These are phyloP conservation scores for Zoanthus sociatus DNA, from an alignment of 92 coral and sea anemone genomes.

Conservation along the genomic window DNA sequence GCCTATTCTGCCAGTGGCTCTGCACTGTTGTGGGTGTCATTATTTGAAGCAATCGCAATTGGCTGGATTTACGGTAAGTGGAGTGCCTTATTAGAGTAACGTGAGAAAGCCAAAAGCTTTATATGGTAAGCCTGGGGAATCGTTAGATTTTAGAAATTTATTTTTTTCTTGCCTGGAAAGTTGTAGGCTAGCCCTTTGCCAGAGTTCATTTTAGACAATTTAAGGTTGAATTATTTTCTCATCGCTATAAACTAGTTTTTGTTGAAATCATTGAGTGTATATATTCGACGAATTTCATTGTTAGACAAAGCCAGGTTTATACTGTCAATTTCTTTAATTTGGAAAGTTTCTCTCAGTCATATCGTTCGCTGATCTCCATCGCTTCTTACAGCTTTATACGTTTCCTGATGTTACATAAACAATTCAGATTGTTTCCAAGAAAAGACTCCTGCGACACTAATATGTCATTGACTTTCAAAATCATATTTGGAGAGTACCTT, in stretches of 20 bases:
- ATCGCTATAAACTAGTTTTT: not conserved
- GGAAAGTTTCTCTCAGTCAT: not conserved
- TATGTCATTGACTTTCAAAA: too few relatives aligned
- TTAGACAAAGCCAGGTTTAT: not conserved
- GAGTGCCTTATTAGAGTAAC: not conserved
- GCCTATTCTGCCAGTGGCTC: conserved; percentile 88
- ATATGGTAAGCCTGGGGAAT: too few relatives aligned
- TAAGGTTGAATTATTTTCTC: not conserved
- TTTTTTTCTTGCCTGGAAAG: too few relatives aligned
- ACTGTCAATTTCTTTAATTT: not conserved
- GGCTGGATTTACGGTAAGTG: conserved; percentile 91
- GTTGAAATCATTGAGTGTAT: not conserved
- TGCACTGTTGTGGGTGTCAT: conserved; percentile 77
- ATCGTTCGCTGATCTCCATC: not conserved
- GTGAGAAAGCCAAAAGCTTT: too few relatives aligned
- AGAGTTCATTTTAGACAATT: not conserved
- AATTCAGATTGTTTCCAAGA: not conserved
- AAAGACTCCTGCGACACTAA: too few relatives aligned
- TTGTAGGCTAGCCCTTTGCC: too few relatives aligned
- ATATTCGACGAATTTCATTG: not conserved
- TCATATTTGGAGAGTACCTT: too few relatives aligned
- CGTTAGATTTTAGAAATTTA: too few relatives aligned
- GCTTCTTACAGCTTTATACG: not conserved
- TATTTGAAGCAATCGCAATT: conserved; percentile 81
- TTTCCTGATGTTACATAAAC: not conserved